Conservation (phyloP, 2,113 vertebrate species). For the Neodontobutis hainanensis region DNA sequence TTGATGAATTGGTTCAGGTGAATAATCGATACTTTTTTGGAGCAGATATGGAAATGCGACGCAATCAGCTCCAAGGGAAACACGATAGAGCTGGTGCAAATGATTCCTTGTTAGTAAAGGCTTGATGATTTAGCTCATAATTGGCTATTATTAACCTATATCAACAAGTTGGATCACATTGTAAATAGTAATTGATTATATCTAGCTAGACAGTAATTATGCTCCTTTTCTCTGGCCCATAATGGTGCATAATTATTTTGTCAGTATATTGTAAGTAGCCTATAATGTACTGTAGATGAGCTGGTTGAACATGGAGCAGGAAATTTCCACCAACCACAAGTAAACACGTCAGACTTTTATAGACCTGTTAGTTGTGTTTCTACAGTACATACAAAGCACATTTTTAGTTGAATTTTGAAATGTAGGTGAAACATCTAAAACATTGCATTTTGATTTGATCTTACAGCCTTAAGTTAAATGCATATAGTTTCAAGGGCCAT, state of each 20-base stretch:
- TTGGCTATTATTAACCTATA: constrained; percentile 68
- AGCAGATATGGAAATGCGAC: constrained; percentile 28
- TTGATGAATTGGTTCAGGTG: constrained; percentile 40
- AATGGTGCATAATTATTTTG: constrained; percentile 64
- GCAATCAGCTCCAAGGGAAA: constrained; percentile 16
- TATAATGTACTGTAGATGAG: constrained; percentile 50
- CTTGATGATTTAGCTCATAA: constrained; percentile 63
- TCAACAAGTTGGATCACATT: constrained; percentile 62
- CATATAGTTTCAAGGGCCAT: no score
- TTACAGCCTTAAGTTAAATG: no score
- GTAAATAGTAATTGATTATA: constrained; percentile 70
- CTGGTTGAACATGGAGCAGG: constrained; percentile 39
- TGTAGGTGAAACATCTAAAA: no score
- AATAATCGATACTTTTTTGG: constrained; percentile 41
- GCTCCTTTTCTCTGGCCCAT: constrained; percentile 43
- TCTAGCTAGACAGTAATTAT: constrained; percentile 62
- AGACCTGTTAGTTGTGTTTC: no score
- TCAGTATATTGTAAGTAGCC: constrained; percentile 44
- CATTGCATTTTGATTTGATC: no score
- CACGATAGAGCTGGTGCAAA: constrained; percentile 19
- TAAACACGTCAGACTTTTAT: constrained; percentile 14
- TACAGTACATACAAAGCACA: no score
- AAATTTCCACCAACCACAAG: constrained; percentile 42
- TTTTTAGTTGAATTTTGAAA: no score
- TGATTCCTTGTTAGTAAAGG: constrained; percentile 58